Percentiles rank a stretch among this genome's conserved stretches.
Conservation (phyloP, 2,797 vertebrate genomes). For the Halcyon leucocephala region DNA sequence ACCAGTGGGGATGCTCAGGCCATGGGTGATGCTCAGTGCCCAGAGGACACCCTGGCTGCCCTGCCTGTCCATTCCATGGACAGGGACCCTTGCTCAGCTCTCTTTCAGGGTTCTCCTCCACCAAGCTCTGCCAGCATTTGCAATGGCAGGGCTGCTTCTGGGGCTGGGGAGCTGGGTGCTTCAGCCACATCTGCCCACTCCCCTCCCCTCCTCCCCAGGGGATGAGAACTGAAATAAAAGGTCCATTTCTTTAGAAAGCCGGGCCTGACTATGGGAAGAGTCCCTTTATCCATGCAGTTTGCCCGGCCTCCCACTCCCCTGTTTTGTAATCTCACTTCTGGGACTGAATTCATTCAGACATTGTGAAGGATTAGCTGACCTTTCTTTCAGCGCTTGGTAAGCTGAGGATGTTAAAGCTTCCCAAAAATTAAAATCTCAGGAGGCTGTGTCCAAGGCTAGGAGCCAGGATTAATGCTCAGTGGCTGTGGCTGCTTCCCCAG, state of each 20-base stretch:
- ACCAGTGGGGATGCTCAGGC: neutral
- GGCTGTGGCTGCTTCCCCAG: neutral
- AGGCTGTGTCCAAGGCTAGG: conserved; percentile 22
- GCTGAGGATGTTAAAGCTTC: conserved; percentile 73
- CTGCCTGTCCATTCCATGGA: fast-evolving
- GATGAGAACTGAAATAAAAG: conserved; percentile 49
- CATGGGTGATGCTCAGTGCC: neutral
- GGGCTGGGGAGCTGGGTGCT: neutral
- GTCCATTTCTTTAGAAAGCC: conserved; percentile 57
- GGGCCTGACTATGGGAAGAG: conserved; percentile 47
- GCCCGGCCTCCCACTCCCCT: conserved; percentile 29
- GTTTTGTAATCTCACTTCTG: conserved; percentile 68
- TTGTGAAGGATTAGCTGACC: conserved; percentile 73
- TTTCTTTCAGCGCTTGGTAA: conserved; percentile 72
- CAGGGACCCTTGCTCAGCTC: neutral
- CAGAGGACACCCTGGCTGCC: neutral
- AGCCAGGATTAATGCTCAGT: neutral
- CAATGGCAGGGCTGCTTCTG: neutral
- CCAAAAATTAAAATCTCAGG: conserved; percentile 71
- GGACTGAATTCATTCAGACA: conserved; percentile 65
- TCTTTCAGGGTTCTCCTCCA: neutral
- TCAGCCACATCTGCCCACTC: neutral
- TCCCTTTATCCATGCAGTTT: conserved; percentile 52
- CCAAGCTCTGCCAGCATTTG: neutral
- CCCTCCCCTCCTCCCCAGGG: neutral